Percentiles rank a stretch among this genome's conserved stretches.
Evolutionary conservation across 2,797 vertebrate genomes (phyloP).

Genomic region (Melanotaenia boesemani): DNA sequence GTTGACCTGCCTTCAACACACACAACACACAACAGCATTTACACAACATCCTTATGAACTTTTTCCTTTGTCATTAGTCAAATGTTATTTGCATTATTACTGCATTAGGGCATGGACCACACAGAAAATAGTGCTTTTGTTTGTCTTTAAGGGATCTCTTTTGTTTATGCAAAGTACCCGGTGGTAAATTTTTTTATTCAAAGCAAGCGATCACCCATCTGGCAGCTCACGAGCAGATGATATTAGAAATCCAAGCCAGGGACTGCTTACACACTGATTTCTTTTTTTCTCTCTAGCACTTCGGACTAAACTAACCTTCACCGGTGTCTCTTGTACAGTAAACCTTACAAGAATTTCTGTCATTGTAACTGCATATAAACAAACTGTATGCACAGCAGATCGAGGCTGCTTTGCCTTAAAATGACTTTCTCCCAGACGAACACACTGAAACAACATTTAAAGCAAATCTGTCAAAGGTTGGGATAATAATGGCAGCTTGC

Average conservation of each 20-base stretch:
- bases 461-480: constrained; percentile 56
- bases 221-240: constrained; percentile 11
- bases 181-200: not conserved
- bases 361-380: constrained; percentile 72
- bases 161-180: constrained; percentile 36
- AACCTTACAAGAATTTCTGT: constrained; percentile 70
- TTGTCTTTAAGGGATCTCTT: constrained; percentile 35
- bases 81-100: constrained; percentile 54
- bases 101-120: constrained; percentile 16
- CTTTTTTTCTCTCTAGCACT: constrained; percentile 55
- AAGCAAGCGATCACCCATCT: constrained; percentile 16
- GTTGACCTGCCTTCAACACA: constrained; percentile 46
- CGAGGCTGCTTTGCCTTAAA: constrained; percentile 54
- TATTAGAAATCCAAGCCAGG: constrained; percentile 30
- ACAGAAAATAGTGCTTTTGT: constrained; percentile 18
- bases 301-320: constrained; percentile 62
- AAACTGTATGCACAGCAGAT: constrained; percentile 70
- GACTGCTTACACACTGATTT: constrained; percentile 72
- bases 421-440: constrained; percentile 65
- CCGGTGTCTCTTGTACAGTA: constrained; percentile 61
- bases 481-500: constrained; percentile 59
- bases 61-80: constrained; percentile 29
- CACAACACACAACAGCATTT: constrained; percentile 11
- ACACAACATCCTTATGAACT: constrained; percentile 9
- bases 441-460: constrained; percentile 37